phyloP scores from a whole-genome alignment of 2,113 vertebrate species.

The Phaethornis superciliosus region DNA sequence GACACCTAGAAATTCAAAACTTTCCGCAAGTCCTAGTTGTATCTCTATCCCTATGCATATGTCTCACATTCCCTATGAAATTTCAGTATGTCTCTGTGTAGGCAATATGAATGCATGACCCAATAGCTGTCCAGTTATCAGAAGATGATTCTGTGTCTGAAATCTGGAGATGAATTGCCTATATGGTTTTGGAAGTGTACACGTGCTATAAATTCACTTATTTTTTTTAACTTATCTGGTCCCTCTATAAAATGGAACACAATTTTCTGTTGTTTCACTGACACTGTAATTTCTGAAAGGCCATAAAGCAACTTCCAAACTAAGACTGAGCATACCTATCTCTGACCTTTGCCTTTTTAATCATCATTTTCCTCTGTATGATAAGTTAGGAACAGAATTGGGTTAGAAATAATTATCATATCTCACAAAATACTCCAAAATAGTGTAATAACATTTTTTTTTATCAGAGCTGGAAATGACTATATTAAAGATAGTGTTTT shows the following conservation, averaged over 20 bases:
- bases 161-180: not conserved
- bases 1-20: not conserved
- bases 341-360: conserved; percentile 23
- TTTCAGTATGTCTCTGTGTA: not conserved
- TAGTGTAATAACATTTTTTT: conserved; percentile 12
- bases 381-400: not conserved
- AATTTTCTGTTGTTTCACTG: not conserved
- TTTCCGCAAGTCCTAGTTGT: not conserved
- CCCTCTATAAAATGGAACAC: not conserved
- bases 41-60: not conserved
- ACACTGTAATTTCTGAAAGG: not conserved
- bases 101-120: not conserved
- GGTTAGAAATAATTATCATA: not conserved
- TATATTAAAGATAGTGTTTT: not conserved
- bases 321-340: not conserved
- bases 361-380: not conserved
- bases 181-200: not conserved
- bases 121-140: not conserved
- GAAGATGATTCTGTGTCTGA: not conserved
- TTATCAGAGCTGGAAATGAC: not conserved
- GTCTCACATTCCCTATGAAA: not conserved
- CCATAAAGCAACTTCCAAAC: not conserved
- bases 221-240: not conserved
- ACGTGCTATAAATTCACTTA: not conserved
- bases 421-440: conserved; percentile 31